Percentiles rank a stretch among this genome's conserved stretches.
Evolutionary conservation across 1,140 invertebrate genomes (phyloP).

Genomic region (Camponotus vicinus): DNA sequence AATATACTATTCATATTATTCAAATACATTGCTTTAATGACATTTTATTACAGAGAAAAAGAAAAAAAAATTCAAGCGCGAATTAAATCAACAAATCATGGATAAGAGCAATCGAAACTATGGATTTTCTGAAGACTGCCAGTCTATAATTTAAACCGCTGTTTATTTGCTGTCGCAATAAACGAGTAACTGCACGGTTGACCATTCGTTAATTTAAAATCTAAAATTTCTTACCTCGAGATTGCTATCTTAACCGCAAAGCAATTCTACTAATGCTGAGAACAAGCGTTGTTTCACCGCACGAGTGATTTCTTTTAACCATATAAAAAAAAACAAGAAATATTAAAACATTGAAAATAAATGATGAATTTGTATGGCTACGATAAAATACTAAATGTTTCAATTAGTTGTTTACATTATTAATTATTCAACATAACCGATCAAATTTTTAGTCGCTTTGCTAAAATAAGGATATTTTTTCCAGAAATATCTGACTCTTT

Average conservation of each 20-base stretch:
- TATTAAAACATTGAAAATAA: not conserved
- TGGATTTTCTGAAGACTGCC: not conserved
- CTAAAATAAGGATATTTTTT: not conserved
- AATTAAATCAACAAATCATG: conserved; percentile 2
- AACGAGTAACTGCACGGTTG: conserved; percentile 36
- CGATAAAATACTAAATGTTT: not conserved
- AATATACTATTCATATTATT: conserved; percentile 5
- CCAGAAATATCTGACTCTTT: not conserved
- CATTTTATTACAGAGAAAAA: not conserved
- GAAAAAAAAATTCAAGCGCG: conserved; percentile 2
- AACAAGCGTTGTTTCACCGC: not conserved
- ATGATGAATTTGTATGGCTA: not conserved
- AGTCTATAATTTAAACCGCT: not conserved
- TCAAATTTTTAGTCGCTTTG: not conserved
- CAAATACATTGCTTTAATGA: not conserved
- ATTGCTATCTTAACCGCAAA: conserved; percentile 34
- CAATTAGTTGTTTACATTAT: too few species aligned
- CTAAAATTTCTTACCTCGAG: conserved; percentile 37
- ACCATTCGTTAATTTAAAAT: conserved; percentile 46
- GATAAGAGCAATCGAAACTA: not conserved
- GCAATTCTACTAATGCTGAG: not conserved
- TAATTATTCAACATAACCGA: too few species aligned
- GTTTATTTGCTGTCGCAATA: conserved; percentile 24
- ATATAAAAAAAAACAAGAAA: conserved; percentile 2
- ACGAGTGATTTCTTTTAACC: conserved; percentile 21